Conservation (phyloP, 2,797 vertebrate genomes). For the Danio kyathit region DNA sequence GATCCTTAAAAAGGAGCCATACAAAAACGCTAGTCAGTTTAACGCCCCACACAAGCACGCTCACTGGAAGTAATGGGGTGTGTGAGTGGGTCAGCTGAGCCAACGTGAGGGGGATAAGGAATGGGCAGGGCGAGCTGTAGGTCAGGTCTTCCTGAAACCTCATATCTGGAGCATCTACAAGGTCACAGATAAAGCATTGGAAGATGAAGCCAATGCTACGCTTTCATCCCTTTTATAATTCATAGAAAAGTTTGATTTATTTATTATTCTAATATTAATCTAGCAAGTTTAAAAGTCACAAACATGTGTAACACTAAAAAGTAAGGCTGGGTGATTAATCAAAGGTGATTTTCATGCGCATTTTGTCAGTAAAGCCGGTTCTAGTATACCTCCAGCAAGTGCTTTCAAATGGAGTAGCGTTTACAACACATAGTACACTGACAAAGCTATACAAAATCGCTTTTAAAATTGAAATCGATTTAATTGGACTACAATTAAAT, state of each 20-base stretch:
- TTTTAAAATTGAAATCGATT: too few species aligned
- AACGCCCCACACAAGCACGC: slow-evolving; percentile 60
- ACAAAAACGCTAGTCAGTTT: slow-evolving; percentile 56
- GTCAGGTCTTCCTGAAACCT: slow-evolving; percentile 22
- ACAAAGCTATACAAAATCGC: too few species aligned
- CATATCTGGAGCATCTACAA: slow-evolving; percentile 33
- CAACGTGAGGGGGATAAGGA: slow-evolving; percentile 48
- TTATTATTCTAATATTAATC: not conserved
- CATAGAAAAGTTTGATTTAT: not conserved
- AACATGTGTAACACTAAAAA: not conserved
- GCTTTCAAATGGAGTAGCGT: too few species aligned
- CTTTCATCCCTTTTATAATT: slow-evolving; percentile 52
- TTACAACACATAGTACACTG: too few species aligned
- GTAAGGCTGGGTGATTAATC: too few species aligned
- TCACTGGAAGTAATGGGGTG: slow-evolving; percentile 50
- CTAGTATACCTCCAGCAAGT: too few species aligned
- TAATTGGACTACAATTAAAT: too few species aligned
- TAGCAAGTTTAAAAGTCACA: not conserved
- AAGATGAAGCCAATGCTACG: slow-evolving; percentile 43
- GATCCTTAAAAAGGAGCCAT: slow-evolving; percentile 71
- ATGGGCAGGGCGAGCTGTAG: slow-evolving; percentile 42
- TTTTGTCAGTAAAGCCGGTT: too few species aligned
- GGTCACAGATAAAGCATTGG: slow-evolving; percentile 33
- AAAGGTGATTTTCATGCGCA: too few species aligned
- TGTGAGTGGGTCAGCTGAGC: slow-evolving; percentile 55